A percentile compares a stretch with the other conserved stretches of the same genome.
Conservation (phyloP, 2,113 vertebrate species). For the Orthonyx spaldingii region DNA sequence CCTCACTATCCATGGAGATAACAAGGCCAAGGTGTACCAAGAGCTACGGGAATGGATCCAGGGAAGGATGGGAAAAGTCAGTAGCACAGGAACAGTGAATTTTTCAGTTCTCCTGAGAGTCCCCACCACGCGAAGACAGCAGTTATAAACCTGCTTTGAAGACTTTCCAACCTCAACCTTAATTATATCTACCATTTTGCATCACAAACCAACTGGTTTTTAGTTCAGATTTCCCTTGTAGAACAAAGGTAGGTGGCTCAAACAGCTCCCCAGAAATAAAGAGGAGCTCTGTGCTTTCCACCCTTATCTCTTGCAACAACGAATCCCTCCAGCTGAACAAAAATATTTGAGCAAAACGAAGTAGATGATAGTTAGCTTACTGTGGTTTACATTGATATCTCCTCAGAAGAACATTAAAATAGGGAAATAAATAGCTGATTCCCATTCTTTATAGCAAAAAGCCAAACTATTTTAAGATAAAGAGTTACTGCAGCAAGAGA, state of each 20-base stretch:
- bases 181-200: not conserved
- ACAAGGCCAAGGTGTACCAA: not conserved
- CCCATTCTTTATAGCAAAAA: rapidly evolving
- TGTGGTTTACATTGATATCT: not conserved
- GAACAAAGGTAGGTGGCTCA: not conserved
- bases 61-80: not conserved
- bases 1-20: not conserved
- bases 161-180: not conserved
- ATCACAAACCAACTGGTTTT: not conserved
- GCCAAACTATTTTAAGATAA: not conserved
- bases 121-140: rapidly evolving
- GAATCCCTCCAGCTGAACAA: not conserved
- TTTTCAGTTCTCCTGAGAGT: not conserved
- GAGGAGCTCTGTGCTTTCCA: not conserved
- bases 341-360: not conserved
- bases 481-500: not conserved
- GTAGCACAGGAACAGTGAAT: not conserved
- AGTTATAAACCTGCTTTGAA: not conserved
- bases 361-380: not conserved
- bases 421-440: not conserved
- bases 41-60: not conserved
- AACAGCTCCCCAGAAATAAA: not conserved
- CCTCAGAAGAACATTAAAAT: not conserved
- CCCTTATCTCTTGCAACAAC: not conserved
- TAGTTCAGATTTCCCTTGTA: not conserved